A percentile compares a stretch with the other conserved stretches of the same genome.
phyloP scores from a whole-genome alignment of 2,888 invertebrate species.

The Folsomia candida region DNA sequence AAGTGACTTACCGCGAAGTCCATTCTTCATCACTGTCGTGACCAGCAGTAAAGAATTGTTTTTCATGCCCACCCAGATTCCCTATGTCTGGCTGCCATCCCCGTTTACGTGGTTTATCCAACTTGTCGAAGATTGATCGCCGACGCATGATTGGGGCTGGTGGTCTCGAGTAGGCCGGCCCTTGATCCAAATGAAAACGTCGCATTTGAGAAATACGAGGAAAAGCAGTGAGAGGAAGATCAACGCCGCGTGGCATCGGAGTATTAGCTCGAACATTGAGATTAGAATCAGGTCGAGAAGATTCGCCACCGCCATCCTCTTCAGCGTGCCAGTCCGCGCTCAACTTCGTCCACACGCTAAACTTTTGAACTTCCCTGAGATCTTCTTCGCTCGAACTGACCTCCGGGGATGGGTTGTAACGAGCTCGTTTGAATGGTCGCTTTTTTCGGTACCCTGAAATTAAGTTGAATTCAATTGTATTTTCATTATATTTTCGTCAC shows the following conservation, averaged over 20 bases:
- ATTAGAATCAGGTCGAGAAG: not conserved
- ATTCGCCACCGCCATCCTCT: slow-evolving; percentile 36
- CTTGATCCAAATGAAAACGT: not conserved
- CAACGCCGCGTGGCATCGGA: not conserved
- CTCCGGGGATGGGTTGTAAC: slow-evolving; percentile 1
- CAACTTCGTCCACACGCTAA: slow-evolving; percentile 71
- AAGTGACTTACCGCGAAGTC: not conserved
- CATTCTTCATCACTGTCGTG: not conserved
- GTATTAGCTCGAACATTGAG: not conserved
- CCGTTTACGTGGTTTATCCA: not conserved
- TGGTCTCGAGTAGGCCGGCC: not conserved
- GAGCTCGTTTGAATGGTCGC: not conserved
- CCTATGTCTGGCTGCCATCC: not conserved
- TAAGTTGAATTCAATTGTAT: not conserved
- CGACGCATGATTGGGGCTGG: not conserved
- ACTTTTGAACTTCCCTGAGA: slow-evolving; percentile 38
- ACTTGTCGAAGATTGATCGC: not conserved
- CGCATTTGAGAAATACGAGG: not conserved
- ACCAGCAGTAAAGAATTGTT: not conserved
- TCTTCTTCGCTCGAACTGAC: slow-evolving; percentile 2
- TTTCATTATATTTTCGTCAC: too few relatives aligned
- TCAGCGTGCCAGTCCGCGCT: slow-evolving; percentile 64
- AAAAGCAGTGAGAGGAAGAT: not conserved
- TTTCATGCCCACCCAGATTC: not conserved
- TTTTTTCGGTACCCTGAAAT: not conserved